Evolutionary conservation across 2,888 invertebrate species (phyloP).

Genomic region (Catocala nupta): DNA sequence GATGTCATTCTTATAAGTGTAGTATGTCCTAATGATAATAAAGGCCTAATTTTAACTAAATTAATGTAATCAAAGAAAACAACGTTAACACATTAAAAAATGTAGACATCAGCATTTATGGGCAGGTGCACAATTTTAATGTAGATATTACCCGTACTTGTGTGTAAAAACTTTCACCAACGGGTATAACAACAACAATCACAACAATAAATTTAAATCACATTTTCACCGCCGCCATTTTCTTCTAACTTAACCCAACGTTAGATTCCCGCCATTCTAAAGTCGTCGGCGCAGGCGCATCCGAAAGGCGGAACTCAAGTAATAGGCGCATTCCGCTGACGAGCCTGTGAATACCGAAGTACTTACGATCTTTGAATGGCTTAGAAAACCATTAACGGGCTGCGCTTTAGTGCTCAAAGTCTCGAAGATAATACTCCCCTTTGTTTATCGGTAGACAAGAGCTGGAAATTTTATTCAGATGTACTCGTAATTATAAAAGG

Average conservation of each 20-base stretch:
- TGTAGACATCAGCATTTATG: too few relatives aligned
- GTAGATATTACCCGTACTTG: too few relatives aligned
- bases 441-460: slow-evolving; percentile 54
- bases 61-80: too few relatives aligned
- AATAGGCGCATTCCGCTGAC: slow-evolving; percentile 77
- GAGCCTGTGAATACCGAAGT: slow-evolving; percentile 72
- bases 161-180: too few relatives aligned
- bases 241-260: slow-evolving; percentile 52
- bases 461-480: slow-evolving; percentile 38
- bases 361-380: slow-evolving; percentile 71
- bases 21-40: too few relatives aligned
- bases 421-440: slow-evolving; percentile 50
- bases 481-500: slow-evolving; percentile 15
- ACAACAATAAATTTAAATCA: neutral
- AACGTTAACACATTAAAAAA: too few relatives aligned
- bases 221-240: slow-evolving; percentile 35
- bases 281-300: slow-evolving; percentile 63
- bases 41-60: too few relatives aligned
- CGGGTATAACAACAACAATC: too few relatives aligned
- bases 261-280: slow-evolving; percentile 71
- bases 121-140: too few relatives aligned
- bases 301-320: slow-evolving; percentile 79
- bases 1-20: too few relatives aligned
- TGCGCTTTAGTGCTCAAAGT: slow-evolving; percentile 56
- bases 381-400: slow-evolving; percentile 68